Evolutionary conservation across 2,888 invertebrate species (phyloP), one percentile per base, ranked within the genome.

Genomic region (Protophormia terraenovae): DNA sequence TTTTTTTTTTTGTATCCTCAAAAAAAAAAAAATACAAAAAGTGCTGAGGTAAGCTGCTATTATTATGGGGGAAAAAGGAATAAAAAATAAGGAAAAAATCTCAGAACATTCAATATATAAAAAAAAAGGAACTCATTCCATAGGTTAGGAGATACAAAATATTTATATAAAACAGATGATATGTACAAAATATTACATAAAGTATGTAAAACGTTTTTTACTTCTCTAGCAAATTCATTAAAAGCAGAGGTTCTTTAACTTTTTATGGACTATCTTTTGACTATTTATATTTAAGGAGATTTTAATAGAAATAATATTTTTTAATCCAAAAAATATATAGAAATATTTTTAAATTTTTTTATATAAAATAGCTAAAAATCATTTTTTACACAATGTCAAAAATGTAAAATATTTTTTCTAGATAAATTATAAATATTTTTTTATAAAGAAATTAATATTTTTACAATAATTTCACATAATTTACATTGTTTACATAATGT

Each of bases 21-120:
- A 84, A 83, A 81, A 86, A 87, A 85, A 84, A 83, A 81, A 86
- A 87, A 27, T 22, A 89, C 87, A 81, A 85, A 84, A 88, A 88
- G 79, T 90, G 89, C 89, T 90, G 88, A 90, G 90, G 89, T 89
- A 89, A 89, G 90, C 90, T 88, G 77, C 55, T 72, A 38, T 80
- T 73, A 66, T 47, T 73, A 80, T 47, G 47, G 47, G n/a, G 8
- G 55, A 69, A 58, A 78, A 76, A 19, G 16, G 41, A 58, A 35
- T 72, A 62, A 32, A 53, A 60, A 53, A 72, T 8, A 3, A 16
- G 16, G 12, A 79, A 85, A 72, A 53, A 80, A 72, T 80, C 69
- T 69, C 80, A 69, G 80, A 60, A 77, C 72, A 45, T 58, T n/a
- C n/a, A n/a, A n/a, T n/a, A 24, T 27, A 58, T 50, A 77, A 64